These are phyloP conservation scores for Prionace glauca DNA, from an alignment of 2,797 vertebrate genomes.

Conservation along the genomic window DNA sequence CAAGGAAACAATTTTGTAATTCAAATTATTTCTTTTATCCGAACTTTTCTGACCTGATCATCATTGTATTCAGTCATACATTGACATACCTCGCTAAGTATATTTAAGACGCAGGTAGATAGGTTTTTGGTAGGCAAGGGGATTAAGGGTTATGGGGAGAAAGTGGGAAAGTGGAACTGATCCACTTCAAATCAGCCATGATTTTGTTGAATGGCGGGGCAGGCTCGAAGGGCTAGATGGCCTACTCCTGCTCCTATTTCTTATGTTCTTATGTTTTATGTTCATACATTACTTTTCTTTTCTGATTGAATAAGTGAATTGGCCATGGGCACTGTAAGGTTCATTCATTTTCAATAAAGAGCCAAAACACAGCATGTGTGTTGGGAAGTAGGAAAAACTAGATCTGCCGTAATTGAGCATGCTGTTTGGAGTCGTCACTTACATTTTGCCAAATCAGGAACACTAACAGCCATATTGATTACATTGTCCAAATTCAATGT, in stretches of 20 bases:
- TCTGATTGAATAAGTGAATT: neutral
- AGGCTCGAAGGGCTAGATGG: no score
- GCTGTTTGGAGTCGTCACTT: neutral
- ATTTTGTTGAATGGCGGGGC: no score
- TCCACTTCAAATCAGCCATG: no score
- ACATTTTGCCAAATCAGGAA: neutral
- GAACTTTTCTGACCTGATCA: neutral
- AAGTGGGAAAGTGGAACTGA: no score
- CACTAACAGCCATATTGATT: neutral
- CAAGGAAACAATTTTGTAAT: neutral
- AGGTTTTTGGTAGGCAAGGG: no score
- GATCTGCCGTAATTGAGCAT: neutral
- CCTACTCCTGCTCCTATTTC: no score
- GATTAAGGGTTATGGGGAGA: no score
- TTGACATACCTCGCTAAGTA: no score
- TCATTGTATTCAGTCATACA: neutral
- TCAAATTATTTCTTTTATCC: neutral
- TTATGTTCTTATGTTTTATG: no score
- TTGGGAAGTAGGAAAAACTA: neutral
- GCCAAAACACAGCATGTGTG: neutral
- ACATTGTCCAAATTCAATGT: neutral
- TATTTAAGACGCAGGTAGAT: no score
- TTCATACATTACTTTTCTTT: neutral
- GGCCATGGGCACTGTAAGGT: neutral
- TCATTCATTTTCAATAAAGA: neutral